Conservation (phyloP, 2,113 vertebrate genomes). For the Protobothrops mucrosquamatus region DNA sequence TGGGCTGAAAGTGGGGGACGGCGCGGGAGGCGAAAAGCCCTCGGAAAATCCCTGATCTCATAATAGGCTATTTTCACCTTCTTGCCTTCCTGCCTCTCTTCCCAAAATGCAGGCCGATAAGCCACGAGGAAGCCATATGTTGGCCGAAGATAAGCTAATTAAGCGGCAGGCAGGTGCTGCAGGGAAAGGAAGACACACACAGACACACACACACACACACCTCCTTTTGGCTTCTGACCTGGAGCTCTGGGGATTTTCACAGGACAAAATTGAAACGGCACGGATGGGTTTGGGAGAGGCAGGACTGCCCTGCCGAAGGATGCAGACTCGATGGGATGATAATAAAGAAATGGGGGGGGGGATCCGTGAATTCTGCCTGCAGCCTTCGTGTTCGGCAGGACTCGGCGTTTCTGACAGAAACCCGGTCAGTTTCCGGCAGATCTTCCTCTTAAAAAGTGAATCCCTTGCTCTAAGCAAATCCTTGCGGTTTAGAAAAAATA, state of each 20-base stretch:
- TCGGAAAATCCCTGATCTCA: slow-evolving; percentile 49
- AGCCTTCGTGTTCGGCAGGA: background rate
- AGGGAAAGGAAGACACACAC: slow-evolving; percentile 40
- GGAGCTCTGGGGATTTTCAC: slow-evolving; percentile 45
- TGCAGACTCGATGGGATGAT: background rate
- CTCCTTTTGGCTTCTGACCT: slow-evolving; percentile 37
- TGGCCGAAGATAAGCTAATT: slow-evolving; percentile 59
- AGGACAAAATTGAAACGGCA: slow-evolving; percentile 26
- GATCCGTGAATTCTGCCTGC: background rate
- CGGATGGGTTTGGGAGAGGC: background rate
- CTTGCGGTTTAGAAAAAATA: background rate
- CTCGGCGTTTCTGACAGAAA: background rate
- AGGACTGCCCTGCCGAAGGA: background rate
- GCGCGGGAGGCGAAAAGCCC: slow-evolving; percentile 48
- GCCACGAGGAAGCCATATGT: slow-evolving; percentile 46
- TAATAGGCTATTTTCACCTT: slow-evolving; percentile 62
- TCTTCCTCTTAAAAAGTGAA: background rate
- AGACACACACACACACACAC: background rate
- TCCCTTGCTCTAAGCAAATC: background rate
- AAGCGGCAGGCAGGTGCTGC: slow-evolving; percentile 46
- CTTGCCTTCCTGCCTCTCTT: slow-evolving; percentile 62
- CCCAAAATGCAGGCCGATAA: slow-evolving; percentile 50
- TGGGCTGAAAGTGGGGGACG: slow-evolving; percentile 56
- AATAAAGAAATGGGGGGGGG: background rate
- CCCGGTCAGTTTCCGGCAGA: background rate